Evolutionary conservation across 1,140 invertebrate genomes (phyloP), one percentile per base, ranked within the genome.

Genomic region (Heliconius eleuchia): DNA sequence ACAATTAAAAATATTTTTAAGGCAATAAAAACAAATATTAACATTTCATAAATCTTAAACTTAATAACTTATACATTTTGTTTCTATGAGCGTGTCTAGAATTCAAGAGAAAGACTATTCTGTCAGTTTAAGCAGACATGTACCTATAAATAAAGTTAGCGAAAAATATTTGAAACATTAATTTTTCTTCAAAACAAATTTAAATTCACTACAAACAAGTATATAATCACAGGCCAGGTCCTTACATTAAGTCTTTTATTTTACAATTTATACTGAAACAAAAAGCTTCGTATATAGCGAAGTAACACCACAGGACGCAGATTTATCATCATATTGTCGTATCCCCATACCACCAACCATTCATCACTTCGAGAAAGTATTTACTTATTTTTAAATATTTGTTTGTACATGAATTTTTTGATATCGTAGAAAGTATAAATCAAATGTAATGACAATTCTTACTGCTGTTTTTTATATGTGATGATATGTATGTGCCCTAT

Each of bases 341-440:
- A 66, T 13, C 2, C 11, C 11, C 23, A 30, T n/a, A 27, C 27
- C 60, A 30, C 60, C 60, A 13, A 66, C 60, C 60, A 66, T 66
- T 30, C 60, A 66, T 66, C 60, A 66, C n/a, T 30, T 13, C n/a
- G 3, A 27, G 60, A 66, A 27, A 66, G 23, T 27, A 66, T 66
- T 66, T 66, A 66, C 60, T 66, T 66, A 66, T 66, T 66, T 66
- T 66, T 66, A 30, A 66, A 66, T 30, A 66, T 66, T 66, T 27
- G 27, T 66, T 66, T 27, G 27, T 66, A 66, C 60, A 66, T 30
- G 60, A 66, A 18, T 30, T 16, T 46, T n/a, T 30, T 30, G 27
- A 27, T n/a, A 30, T 66, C 30, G n/a, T 66, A 27, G 23, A 66
- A 66, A 9, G n/a, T 4, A n/a, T n/a, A 66, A 23, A n/a, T 66